These are phyloP conservation scores for Hiodon alosoides DNA, from an alignment of 2,113 vertebrate genomes.

Conservation along the genomic window DNA sequence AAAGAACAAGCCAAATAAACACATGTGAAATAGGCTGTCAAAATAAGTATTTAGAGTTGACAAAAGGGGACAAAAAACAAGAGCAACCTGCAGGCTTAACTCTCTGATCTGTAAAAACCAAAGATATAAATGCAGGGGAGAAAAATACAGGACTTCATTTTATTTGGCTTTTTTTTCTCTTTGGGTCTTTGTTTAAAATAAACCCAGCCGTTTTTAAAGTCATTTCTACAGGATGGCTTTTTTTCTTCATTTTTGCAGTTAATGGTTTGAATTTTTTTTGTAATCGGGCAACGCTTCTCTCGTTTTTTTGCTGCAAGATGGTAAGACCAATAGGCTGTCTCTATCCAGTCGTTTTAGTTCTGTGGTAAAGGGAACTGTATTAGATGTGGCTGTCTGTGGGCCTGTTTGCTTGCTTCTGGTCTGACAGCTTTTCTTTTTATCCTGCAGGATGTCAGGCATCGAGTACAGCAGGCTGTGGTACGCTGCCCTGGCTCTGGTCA, in stretches of 20 bases:
- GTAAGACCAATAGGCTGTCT: background rate
- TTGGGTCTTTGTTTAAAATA: no score
- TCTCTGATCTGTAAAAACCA: background rate
- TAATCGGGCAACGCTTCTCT: no score
- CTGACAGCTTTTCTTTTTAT: conserved; percentile 5
- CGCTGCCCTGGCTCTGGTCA: conserved; percentile 78
- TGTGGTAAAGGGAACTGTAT: no score
- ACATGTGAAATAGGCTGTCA: background rate
- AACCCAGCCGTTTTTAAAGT: no score
- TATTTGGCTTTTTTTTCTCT: background rate
- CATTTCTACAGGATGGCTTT: no score
- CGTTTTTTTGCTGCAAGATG: background rate
- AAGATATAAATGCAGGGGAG: background rate
- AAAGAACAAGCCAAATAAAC: conserved; percentile 14
- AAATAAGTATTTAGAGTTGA: background rate
- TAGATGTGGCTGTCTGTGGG: no score
- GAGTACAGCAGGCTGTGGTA: conserved; percentile 83
- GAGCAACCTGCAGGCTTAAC: background rate
- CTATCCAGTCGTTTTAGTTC: no score
- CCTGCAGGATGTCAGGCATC: conserved; percentile 78
- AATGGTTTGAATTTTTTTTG: background rate
- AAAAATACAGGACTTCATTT: background rate
- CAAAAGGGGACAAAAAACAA: background rate
- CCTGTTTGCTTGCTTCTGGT: background rate
- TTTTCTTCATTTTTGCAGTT: no score